Percentiles rank a stretch among this genome's conserved stretches.
These are phyloP conservation scores for Chelonia mydas DNA, from an alignment of 2,797 vertebrate genomes.

Conservation along the genomic window DNA sequence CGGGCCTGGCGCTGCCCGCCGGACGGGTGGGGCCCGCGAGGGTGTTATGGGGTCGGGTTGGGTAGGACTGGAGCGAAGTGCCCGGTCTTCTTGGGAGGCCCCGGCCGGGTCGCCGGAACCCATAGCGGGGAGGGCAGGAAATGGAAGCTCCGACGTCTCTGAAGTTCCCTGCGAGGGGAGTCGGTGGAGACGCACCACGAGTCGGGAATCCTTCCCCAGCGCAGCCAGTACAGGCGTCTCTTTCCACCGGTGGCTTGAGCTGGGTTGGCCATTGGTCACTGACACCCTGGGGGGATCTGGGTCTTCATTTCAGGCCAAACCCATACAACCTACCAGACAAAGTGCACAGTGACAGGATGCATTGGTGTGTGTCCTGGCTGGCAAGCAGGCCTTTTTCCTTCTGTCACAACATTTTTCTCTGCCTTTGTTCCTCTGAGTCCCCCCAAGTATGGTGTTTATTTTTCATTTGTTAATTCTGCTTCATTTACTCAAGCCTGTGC, in stretches of 20 bases:
- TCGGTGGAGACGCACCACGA: neutral
- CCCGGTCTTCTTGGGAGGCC: neutral
- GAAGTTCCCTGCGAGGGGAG: neutral
- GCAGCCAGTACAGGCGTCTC: neutral
- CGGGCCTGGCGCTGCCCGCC: neutral
- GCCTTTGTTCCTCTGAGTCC: neutral
- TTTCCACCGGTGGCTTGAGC: neutral
- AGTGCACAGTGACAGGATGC: neutral
- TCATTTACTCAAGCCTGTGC: conserved; percentile 86
- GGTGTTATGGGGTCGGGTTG: neutral
- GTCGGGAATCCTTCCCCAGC: neutral
- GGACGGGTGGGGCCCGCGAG: neutral
- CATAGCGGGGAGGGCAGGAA: too few species aligned
- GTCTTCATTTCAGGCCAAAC: neutral
- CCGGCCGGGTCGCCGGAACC: too few species aligned
- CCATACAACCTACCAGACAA: neutral
- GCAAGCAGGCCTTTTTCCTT: neutral
- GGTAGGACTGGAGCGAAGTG: neutral
- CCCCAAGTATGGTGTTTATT: neutral
- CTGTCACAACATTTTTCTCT: neutral
- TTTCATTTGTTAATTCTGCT: neutral
- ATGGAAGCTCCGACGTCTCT: neutral
- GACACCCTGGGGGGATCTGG: neutral
- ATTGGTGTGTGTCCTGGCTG: neutral
- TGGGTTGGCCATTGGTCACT: neutral